A percentile compares a stretch with the other conserved stretches of the same genome.
Evolutionary conservation across 2,888 invertebrate species (phyloP).

Genomic region (Agrotis ipsilon): DNA sequence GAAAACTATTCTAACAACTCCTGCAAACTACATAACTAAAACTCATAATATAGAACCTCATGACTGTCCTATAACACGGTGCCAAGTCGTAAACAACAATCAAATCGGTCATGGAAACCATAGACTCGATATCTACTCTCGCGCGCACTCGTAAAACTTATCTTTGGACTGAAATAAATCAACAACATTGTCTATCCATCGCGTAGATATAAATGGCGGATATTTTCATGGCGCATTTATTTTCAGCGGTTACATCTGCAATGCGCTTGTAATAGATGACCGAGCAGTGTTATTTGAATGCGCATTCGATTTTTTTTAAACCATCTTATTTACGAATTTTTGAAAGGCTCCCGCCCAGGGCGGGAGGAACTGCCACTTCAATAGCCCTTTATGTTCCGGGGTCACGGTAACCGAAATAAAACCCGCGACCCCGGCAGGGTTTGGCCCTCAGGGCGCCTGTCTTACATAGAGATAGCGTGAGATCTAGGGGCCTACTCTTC

Average conservation of each 20-base stretch:
- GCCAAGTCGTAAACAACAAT: conserved; percentile 57
- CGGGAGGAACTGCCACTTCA: no score
- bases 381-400: no score
- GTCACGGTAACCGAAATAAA: no score
- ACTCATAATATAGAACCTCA: conserved; percentile 9
- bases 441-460: no score
- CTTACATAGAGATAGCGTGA: no score
- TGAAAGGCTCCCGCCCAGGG: no score
- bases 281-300: conserved; percentile 16
- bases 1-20: background rate
- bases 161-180: conserved; percentile 66
- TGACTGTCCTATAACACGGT: conserved; percentile 32
- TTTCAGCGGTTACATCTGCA: conserved; percentile 67
- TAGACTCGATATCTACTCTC: conserved; percentile 54
- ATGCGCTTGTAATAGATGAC: conserved; percentile 41
- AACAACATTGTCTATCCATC: conserved; percentile 70
- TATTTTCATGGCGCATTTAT: conserved; percentile 71
- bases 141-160: conserved; percentile 60
- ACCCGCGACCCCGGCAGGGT: no score
- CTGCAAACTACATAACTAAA: background rate
- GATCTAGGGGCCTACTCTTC: no score
- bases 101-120: conserved; percentile 56
- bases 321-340: background rate
- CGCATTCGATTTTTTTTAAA: conserved; percentile 8
- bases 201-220: conserved; percentile 67